phyloP scores from a whole-genome alignment of 2,797 vertebrate genomes.

The Enoplosus armatus region DNA sequence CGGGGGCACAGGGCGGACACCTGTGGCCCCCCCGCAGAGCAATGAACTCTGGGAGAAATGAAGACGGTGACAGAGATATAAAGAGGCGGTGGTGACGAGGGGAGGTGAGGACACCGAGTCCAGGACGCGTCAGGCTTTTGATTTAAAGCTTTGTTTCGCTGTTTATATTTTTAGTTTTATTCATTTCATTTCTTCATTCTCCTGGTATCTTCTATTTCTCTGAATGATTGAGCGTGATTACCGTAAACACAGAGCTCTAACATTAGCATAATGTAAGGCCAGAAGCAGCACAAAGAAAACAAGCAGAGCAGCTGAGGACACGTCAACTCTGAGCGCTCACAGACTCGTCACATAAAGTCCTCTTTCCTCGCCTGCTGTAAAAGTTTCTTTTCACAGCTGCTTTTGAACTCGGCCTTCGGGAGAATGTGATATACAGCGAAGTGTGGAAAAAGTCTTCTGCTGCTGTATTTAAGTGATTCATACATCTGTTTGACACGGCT shows the following conservation, averaged over 20 bases:
- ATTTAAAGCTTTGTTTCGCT: background rate
- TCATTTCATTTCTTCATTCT: slow-evolving; percentile 1
- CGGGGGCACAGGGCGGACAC: slow-evolving; percentile 30
- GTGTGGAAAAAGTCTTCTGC: background rate
- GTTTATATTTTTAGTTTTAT: background rate
- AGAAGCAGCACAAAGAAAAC: background rate
- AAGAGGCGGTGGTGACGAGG: background rate
- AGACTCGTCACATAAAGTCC: background rate
- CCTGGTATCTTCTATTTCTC: background rate
- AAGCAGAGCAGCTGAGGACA: slow-evolving; percentile 1
- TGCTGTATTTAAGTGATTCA: background rate
- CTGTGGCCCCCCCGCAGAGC: slow-evolving; percentile 57
- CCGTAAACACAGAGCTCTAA: background rate
- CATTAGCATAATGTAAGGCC: background rate
- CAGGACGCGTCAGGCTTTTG: background rate
- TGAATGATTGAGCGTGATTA: background rate
- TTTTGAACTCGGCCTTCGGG: background rate
- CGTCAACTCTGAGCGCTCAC: background rate
- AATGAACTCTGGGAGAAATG: slow-evolving; percentile 59
- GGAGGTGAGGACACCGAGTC: slow-evolving; percentile 34
- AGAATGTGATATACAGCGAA: slow-evolving; percentile 1
- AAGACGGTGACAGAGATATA: slow-evolving; percentile 14
- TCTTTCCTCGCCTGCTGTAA: background rate
- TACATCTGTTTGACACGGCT: background rate
- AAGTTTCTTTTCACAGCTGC: slow-evolving; percentile 5